Conservation (phyloP, 2,888 invertebrate genomes). For the Thumatha senex region DNA sequence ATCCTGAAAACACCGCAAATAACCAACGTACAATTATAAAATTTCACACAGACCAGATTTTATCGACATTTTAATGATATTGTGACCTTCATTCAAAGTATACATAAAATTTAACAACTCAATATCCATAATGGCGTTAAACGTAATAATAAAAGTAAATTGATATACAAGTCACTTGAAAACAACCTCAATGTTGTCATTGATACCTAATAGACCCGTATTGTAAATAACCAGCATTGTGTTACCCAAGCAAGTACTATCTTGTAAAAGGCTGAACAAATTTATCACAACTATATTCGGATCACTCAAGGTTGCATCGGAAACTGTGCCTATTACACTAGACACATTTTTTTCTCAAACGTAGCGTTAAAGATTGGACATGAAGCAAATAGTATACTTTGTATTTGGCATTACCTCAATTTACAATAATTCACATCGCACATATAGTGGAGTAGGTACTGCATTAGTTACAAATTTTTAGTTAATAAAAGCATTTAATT, state of each 20-base stretch:
- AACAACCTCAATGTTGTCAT: constrained; percentile 36
- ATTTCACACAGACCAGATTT: too few relatives aligned
- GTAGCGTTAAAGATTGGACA: constrained; percentile 29
- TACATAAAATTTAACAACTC: background rate
- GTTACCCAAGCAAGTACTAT: constrained; percentile 20
- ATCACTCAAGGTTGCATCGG: constrained; percentile 42
- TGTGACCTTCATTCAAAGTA: background rate
- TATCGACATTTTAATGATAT: background rate
- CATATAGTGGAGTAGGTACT: constrained; percentile 8
- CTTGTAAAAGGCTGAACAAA: constrained; percentile 42
- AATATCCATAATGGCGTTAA: background rate
- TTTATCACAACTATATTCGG: constrained; percentile 49
- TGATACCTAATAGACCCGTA: constrained; percentile 32
- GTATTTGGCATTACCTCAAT: constrained; percentile 11
- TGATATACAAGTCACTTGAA: constrained; percentile 13
- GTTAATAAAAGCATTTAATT: constrained; percentile 31
- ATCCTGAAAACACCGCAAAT: too few relatives aligned
- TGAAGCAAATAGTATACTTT: constrained; percentile 8
- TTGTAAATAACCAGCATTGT: constrained; percentile 33
- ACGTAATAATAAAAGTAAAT: background rate
- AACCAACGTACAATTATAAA: too few relatives aligned
- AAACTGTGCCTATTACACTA: constrained; percentile 25
- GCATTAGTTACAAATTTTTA: constrained; percentile 26
- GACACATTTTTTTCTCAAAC: constrained; percentile 19
- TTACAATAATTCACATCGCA: constrained; percentile 1